phyloP scores from a whole-genome alignment of 2,797 vertebrate genomes.

The Mus minutoides region DNA sequence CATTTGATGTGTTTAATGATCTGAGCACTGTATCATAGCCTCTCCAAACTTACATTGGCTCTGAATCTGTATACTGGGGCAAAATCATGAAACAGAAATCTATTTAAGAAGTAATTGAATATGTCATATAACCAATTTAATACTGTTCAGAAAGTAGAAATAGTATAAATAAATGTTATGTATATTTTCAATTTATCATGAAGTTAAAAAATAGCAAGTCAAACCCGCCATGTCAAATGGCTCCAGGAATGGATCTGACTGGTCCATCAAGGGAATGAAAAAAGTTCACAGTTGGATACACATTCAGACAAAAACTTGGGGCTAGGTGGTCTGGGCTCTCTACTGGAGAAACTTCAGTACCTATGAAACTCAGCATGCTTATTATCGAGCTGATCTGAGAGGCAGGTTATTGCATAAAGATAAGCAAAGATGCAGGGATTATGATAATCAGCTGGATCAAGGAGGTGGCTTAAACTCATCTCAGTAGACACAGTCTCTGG shows the following conservation, averaged over 20 bases:
- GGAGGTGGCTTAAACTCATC: not conserved
- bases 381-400: not conserved
- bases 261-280: not conserved
- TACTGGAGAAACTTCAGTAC: not conserved
- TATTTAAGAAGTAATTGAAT: not conserved
- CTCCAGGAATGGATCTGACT: not conserved
- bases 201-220: not conserved
- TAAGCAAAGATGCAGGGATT: not conserved
- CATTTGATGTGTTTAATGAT: not conserved
- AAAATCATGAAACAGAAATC: not conserved
- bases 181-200: not conserved
- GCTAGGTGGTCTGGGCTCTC: not conserved
- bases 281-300: not conserved
- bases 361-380: not conserved
- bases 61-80: not conserved
- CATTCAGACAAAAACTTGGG: not conserved
- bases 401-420: not conserved
- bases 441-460: not conserved
- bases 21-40: not conserved
- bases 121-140: not conserved
- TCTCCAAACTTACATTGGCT: not conserved
- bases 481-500: too few species aligned
- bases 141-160: not conserved
- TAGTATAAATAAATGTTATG: not conserved
- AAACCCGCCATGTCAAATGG: not conserved